A percentile compares a stretch with the other conserved stretches of the same genome.
Conservation (phyloP, 2,797 vertebrate species). For the Gallinago solitaria region DNA sequence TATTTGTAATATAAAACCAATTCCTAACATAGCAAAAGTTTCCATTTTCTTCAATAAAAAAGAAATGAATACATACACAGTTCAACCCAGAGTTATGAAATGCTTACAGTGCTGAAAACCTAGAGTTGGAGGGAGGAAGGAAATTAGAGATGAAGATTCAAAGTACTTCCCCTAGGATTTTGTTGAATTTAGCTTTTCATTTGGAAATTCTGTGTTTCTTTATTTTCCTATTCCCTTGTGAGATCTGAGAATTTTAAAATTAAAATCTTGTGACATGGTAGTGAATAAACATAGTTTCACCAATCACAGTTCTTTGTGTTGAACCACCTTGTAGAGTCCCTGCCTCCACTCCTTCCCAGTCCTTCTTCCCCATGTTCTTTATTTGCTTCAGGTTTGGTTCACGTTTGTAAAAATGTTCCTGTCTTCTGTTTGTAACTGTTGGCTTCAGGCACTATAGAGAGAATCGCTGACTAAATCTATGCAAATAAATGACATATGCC, state of each 20-base stretch:
- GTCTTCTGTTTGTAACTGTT: not conserved
- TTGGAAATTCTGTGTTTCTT: not conserved
- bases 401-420: not conserved
- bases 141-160: not conserved
- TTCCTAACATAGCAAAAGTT: not conserved
- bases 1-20: not conserved
- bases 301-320: not conserved
- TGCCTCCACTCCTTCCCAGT: not conserved
- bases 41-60: not conserved
- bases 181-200: not conserved
- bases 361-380: not conserved
- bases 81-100: not conserved
- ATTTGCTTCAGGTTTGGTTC: not conserved
- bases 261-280: not conserved
- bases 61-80: not conserved
- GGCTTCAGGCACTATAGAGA: not conserved
- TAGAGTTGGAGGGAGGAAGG: not conserved
- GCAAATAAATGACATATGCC: not conserved
- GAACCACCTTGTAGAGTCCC: not conserved
- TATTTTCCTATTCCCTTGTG: not conserved
- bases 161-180: not conserved
- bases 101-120: not conserved
- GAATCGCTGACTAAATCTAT: not conserved
- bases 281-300: accelerated
- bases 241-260: not conserved